Evolutionary conservation across 2,113 vertebrate genomes (phyloP), one percentile per base, ranked within the genome.

Genomic region (Chrysemys picta): DNA sequence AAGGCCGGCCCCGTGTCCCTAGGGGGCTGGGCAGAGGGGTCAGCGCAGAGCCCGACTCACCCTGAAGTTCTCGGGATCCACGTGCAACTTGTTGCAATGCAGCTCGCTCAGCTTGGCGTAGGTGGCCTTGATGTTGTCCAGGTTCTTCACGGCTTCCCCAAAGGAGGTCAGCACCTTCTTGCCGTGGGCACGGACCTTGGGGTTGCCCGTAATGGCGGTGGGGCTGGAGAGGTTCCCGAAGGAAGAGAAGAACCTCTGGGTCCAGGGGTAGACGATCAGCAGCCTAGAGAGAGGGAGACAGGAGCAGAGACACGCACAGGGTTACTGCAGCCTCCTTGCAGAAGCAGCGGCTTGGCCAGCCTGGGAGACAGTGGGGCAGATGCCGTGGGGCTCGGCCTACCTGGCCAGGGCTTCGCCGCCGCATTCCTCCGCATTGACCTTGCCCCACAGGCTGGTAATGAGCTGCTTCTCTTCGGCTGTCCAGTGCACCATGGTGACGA

Each of bases 261-360:
- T 99, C 99, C 99, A 99, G 84, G 99, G 99, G 96, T 99, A 99
- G 29, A 99, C 98, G 1, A 98, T 94, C 96, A 99, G 89, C 80
- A 98, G 88, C 89, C 98, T 99, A 72, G 9, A 4, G 16, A 54
- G 29, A 19, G 59, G 31, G 50, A 85, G 14, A 14, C 79, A 90
- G 22, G 1, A 8, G 16, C 42, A 17, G 35, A 6, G n/a, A 91
- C 22, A 85, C 1, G 0, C 49, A 2, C 38, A 82, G 3, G 79
- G 1, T 13, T 6, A 1, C 0, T 6, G 4, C 27, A 35, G 4
- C 75, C 2, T 59, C 11, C 27, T 38, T 42, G 1, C 17, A 45
- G 6, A 0, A 1, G 0, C 1, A 1, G 5, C 80, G 11, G 8
- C 29, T 87, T 35, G 45, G 1, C 4, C 2, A 0, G 1, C 25